phyloP scores from a whole-genome alignment of 23 tunicate genomes.

The Aplidium turbinatum region DNA sequence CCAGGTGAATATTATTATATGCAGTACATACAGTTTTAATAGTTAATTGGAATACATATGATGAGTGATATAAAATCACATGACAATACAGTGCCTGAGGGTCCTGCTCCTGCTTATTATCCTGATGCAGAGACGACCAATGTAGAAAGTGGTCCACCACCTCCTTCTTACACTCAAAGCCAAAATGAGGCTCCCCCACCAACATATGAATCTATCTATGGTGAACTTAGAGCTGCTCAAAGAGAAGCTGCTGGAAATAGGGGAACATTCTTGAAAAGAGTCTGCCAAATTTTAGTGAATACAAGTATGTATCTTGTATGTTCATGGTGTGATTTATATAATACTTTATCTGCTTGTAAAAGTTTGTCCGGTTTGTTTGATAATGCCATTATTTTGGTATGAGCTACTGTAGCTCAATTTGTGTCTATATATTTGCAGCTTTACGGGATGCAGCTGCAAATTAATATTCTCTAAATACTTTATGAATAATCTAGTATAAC shows the following conservation, averaged over 20 bases:
- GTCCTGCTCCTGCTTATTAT: constrained; percentile 42
- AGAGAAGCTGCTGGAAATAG: constrained; percentile 45
- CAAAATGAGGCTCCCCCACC: constrained; percentile 86
- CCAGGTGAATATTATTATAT: no score
- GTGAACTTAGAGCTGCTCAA: constrained; percentile 70
- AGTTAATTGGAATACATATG: no score
- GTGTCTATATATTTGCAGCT: no score
- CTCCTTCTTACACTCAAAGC: constrained; percentile 68
- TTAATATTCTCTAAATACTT: no score
- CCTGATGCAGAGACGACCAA: constrained; percentile 24
- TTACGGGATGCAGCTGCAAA: no score
- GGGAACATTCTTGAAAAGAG: constrained; percentile 63
- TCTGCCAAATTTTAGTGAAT: constrained; percentile 53
- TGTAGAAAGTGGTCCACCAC: constrained; percentile 45
- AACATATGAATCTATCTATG: constrained; percentile 71
- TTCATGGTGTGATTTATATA: background rate
- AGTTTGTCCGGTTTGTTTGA: no score
- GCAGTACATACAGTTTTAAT: no score
- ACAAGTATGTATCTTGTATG: constrained; percentile 53
- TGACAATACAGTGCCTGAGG: constrained; percentile 29
- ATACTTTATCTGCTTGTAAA: no score
- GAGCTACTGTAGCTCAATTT: background rate
- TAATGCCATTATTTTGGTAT: background rate
- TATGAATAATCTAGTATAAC: no score
- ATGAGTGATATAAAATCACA: constrained; percentile 25